Base-by-base conservation (phyloP, 2,113 vertebrate genomes). In the Etheostoma spectabile region DNA sequence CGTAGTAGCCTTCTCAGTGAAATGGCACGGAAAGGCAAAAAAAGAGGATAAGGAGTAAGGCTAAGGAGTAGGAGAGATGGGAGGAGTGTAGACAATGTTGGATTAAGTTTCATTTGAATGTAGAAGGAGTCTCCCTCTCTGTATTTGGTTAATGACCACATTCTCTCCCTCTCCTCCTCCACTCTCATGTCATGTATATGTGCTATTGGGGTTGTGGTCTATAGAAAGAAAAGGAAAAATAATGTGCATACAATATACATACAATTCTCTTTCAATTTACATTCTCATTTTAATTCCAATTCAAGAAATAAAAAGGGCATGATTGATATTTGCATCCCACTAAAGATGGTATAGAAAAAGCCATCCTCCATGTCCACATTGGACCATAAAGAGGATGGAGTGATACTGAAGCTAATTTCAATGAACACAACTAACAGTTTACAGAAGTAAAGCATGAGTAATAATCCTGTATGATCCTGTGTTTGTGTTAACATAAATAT, bases 21-120 rank as follows among this genome's bases (percentile, higher is more conserved):
- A 82, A 83, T 77, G 62, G 65, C 73, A 80, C 33, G 63, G 78
- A 73, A 64, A 77, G 71, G 59, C 21, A 65, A 61, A 27, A 49
- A 74, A 77, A 68, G 74, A 67, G 59, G 70, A 78, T 82, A 69
- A 52, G 56, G 77, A 87, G 82, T 74, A 59, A 57, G 64, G 61
- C 3, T 73, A 78, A 87, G 35, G 83, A 76, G 80, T 56, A 65
- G 74, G 73, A 76, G 71, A 62, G 48, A 78, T 14, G 74, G 63
- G 63, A 86, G 65, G 59, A 77, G 85, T 69, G 89, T 85, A 88
- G 85, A 89, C 88, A 74, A 57, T 80, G 79, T 72, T 86, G 82
- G 77, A 91, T 92, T 87, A 89, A 76, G 78, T 55, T 73, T 88
- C 45, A 92, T 93, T 94, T 92, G 61, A 89, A 93, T 92, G 86